These are phyloP conservation scores for Ophioninae sp. DNA, from an alignment of 2,888 invertebrate species.

Conservation along the genomic window DNA sequence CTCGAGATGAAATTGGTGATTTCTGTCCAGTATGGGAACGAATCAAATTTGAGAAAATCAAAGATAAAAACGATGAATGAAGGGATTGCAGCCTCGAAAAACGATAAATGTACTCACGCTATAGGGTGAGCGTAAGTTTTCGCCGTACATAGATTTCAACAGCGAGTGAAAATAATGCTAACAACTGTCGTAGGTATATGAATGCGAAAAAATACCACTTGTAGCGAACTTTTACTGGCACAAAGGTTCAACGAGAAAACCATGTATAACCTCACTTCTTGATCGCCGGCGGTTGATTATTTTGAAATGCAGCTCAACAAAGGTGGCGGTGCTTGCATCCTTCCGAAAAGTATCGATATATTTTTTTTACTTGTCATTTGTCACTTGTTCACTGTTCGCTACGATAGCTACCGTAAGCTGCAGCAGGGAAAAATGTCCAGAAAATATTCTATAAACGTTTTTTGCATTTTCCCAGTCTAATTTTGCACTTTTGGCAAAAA, in stretches of 20 bases:
- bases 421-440: too few species aligned
- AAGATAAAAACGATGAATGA: not conserved
- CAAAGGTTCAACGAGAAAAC: not conserved
- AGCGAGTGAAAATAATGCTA: not conserved
- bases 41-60: not conserved
- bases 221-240: not conserved
- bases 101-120: not conserved
- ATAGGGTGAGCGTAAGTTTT: not conserved
- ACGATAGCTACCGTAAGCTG: too few species aligned
- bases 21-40: not conserved
- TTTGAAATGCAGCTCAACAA: not conserved
- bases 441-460: too few species aligned
- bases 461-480: too few species aligned
- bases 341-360: too few species aligned
- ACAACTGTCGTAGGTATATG: not conserved
- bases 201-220: not conserved
- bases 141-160: not conserved
- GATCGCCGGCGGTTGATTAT: not conserved
- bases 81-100: not conserved
- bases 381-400: too few species aligned
- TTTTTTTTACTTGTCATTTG: too few species aligned
- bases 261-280: conserved; percentile 6
- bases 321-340: too few species aligned
- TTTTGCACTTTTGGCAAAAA: too few species aligned
- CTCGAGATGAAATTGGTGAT: not conserved